Percentiles rank a stretch among this genome's conserved stretches.
phyloP scores from a whole-genome alignment of 2,113 vertebrate genomes.

The Notechis scutatus region DNA sequence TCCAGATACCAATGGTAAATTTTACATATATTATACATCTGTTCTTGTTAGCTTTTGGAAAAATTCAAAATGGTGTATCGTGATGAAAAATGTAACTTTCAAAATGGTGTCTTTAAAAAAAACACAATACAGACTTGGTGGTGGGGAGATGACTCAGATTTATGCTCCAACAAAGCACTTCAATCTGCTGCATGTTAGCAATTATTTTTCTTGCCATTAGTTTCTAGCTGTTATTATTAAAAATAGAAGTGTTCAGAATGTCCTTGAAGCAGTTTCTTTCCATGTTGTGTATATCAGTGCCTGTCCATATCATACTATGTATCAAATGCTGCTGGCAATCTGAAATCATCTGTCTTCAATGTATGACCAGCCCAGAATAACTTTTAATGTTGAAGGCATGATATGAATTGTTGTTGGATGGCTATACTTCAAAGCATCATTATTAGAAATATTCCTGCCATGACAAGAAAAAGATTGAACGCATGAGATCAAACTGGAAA shows the following conservation, averaged over 20 bases:
- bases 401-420: constrained; percentile 1
- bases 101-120: not conserved
- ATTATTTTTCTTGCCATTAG: constrained; percentile 2
- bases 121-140: not conserved
- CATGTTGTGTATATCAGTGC: not conserved
- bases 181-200: constrained; percentile 10
- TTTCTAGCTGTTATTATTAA: constrained; percentile 28
- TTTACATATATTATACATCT: not conserved
- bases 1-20: not conserved
- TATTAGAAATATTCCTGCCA: constrained; percentile 6
- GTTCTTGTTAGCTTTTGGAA: not conserved
- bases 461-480: not conserved
- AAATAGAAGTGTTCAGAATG: constrained; percentile 19
- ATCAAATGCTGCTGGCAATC: not conserved
- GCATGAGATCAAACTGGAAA: not conserved
- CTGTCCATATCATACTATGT: not conserved
- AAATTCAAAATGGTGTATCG: not conserved
- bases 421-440: constrained; percentile 14
- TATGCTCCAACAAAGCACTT: not conserved
- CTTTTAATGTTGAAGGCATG: not conserved
- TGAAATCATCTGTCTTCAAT: constrained; percentile 8
- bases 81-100: not conserved
- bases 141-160: not conserved
- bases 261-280: constrained; percentile 17
- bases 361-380: constrained; percentile 3